Base-by-base conservation (phyloP, 2,888 invertebrate genomes). In the Drymonia ruficornis region DNA sequence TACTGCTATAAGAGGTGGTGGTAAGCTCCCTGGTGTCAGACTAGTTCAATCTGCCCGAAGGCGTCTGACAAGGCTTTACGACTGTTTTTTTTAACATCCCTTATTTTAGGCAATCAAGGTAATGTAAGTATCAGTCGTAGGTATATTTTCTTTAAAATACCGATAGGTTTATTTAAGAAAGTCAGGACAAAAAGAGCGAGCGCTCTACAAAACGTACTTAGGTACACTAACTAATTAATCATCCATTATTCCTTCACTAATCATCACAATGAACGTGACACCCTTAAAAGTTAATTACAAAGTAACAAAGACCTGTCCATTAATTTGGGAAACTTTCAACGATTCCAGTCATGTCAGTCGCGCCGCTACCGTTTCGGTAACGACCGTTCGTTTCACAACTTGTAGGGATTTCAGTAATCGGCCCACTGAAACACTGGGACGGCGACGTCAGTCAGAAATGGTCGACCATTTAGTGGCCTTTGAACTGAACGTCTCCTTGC, bases 361-460 rank as follows among this genome's bases (percentile, higher is more conserved):
- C 19, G 49, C 48, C 45, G 38, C 34, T 29, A 23, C 16, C 43
- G 34, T 56, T 49, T 13, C 34, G 19, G 40, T 50, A 60, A 67
- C 52, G 53, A 56, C 23, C 45, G 18, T 56, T 53, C 49, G 50
- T 55, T 65, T 69, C 53, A 59, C 55, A 69, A 52, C 52, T 56
- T 52, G 52, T 54, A 49, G 19, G 43, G 15, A 40, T 29, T 28
- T 29, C 29, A 29, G 46, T 15, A 11, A 46, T 46, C 29, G 5
- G 12, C 29, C 31, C 46, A 16, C 29, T 29, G 7, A 12, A 29
- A 46, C 9, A 4, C 18, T 15, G 16, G 1, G 28, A 5, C 15
- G 5, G 29, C 6, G n/a, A n/a, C n/a, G n/a, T n/a, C n/a, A n/a
- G n/a, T n/a, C n/a, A n/a, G n/a, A n/a, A n/a, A n/a, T n/a, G n/a